These are phyloP conservation scores for Cephus nigrinus DNA, from an alignment of 2,888 invertebrate genomes.

Conservation along the genomic window DNA sequence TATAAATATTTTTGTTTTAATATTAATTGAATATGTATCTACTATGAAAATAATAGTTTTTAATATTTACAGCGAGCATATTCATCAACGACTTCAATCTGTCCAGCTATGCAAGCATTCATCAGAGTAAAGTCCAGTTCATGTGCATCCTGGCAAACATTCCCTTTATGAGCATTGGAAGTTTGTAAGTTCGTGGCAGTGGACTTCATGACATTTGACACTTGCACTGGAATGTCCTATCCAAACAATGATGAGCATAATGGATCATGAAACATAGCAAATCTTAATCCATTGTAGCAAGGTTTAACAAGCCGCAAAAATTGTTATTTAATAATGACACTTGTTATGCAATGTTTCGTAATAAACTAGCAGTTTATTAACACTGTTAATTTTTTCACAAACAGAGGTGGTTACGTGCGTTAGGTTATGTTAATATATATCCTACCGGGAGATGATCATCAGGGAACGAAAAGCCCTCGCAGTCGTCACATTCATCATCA, in stretches of 20 bases:
- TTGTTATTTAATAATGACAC: too few relatives aligned
- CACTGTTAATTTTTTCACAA: too few relatives aligned
- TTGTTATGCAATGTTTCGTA: too few relatives aligned
- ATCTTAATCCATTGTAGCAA: not conserved
- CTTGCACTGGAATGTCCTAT: too few relatives aligned
- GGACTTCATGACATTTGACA: too few relatives aligned
- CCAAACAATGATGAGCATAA: not conserved
- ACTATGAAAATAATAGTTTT: not conserved
- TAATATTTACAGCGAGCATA: slow-evolving; percentile 44
- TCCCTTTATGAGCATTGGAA: too few relatives aligned
- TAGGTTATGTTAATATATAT: slow-evolving; percentile 23
- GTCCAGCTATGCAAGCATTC: slow-evolving; percentile 50
- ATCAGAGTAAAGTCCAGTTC: slow-evolving; percentile 34
- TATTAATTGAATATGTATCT: not conserved
- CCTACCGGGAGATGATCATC: slow-evolving; percentile 18
- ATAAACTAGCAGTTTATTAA: too few relatives aligned
- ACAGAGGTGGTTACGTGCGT: too few relatives aligned
- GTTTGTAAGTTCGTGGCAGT: too few relatives aligned
- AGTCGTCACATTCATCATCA: slow-evolving; percentile 30
- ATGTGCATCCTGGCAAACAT: slow-evolving; percentile 22
- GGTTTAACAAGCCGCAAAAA: not conserved
- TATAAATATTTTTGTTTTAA: not conserved
- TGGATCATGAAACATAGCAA: not conserved
- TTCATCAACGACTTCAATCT: slow-evolving; percentile 39
- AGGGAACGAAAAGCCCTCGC: slow-evolving; percentile 23